Percentiles rank a stretch among this genome's conserved stretches.
phyloP scores from a whole-genome alignment of 1,140 invertebrate genomes.

The Cydia pomonella region DNA sequence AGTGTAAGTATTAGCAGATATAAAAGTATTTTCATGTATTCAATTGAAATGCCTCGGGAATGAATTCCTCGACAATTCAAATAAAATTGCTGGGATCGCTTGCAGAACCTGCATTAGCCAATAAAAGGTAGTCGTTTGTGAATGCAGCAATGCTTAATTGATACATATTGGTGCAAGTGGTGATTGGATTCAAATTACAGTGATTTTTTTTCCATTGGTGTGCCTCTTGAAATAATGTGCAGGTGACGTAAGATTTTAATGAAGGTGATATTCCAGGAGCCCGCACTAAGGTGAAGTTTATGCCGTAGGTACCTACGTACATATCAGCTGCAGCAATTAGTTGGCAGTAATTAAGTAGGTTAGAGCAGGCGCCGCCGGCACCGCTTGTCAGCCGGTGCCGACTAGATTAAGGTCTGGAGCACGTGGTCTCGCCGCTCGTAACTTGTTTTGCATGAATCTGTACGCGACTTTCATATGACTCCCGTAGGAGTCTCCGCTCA shows the following conservation, averaged over 20 bases:
- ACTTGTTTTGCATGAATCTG: conserved; percentile 76
- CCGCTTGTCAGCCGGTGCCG: conserved; percentile 56
- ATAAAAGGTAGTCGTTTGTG: conserved; percentile 6
- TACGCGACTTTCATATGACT: conserved; percentile 70
- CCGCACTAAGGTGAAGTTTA: conserved; percentile 51
- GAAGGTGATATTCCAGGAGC: conserved; percentile 37
- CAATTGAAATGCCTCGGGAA: conserved; percentile 51
- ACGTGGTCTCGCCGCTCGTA: conserved; percentile 65
- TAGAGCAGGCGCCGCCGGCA: conserved; percentile 54
- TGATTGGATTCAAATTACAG: conserved; percentile 3
- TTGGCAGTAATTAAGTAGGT: conserved; percentile 75
- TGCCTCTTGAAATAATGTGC: not conserved
- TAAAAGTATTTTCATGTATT: conserved; percentile 68
- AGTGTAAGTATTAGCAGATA: conserved; percentile 54
- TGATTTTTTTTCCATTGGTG: conserved; percentile 10
- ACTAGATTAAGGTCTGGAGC: conserved; percentile 70
- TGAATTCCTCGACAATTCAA: conserved; percentile 52
- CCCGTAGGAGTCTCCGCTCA: conserved; percentile 65
- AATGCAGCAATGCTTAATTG: conserved; percentile 18
- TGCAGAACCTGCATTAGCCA: conserved; percentile 2
- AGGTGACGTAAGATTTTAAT: conserved; percentile 1
- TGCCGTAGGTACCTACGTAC: conserved; percentile 62
- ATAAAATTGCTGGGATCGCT: conserved; percentile 54
- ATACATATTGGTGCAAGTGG: conserved; percentile 4
- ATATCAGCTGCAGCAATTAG: conserved; percentile 75